Evolutionary conservation across 2,113 vertebrate genomes (phyloP), one percentile per base, ranked within the genome.

Genomic region (Ifrita kowaldi): DNA sequence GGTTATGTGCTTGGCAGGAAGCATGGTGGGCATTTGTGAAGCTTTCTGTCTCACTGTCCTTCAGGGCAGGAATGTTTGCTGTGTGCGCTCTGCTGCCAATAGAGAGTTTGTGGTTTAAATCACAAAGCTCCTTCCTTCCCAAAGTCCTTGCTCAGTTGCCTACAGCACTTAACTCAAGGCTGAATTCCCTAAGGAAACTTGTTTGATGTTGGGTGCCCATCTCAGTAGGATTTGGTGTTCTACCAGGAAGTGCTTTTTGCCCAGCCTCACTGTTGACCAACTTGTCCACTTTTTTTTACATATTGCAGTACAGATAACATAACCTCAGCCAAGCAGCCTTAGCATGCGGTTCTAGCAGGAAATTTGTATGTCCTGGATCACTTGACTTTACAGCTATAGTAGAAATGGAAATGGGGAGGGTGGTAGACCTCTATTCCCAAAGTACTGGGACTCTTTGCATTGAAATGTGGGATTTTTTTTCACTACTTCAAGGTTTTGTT

Each of bases 21-120:
- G 49, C 4, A 1, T 8, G 24, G 37, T 49, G n/a, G 32, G 12
- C 32, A 30, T 57, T 79, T 90, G 42, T 67, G 71, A 53, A 74
- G 71, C 39, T 77, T 83, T 90, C 62, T 63, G 1, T 73, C 37
- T 33, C 47, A 18, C 35, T 49, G 63, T 77, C 32, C 18, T 50
- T 83, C 49, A 35, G 42, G n/a, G 41, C 59, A 94, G 71, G 16
- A 79, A 13, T 37, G 22, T 85, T 73, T 69, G 27, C 62, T 59
- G 6, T 52, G 16, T 27, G 14, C 0, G 0, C 68, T 70, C 13
- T 86, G 7, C 30, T 75, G 26, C 6, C 4, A 69, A n/a, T 6
- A 52, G 69, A 82, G 52, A 60, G 2, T 42, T 49, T 63, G 11
- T 92, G 33, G 35, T 74, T 53, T 63, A 60, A 81, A 63, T 77